Conservation (phyloP, 1,140 invertebrate genomes). For the Drosophila novamexicana region DNA sequence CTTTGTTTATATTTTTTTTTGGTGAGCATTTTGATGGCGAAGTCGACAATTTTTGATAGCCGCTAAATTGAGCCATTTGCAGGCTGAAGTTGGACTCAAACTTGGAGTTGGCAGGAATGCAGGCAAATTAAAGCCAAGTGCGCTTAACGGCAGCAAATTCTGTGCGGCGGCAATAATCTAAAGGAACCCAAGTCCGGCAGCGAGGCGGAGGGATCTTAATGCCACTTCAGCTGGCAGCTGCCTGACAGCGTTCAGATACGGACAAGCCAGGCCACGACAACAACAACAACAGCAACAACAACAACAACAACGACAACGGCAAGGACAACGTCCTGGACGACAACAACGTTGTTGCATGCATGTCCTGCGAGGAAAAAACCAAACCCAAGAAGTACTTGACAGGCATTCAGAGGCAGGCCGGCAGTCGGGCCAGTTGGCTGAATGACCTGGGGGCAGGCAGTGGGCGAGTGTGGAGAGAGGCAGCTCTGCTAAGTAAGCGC, state of each 20-base stretch:
- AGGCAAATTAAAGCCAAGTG: slow-evolving; percentile 64
- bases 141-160: slow-evolving; percentile 13
- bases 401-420: slow-evolving; percentile 25
- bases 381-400: slow-evolving; percentile 45
- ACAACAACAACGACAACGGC: slow-evolving; percentile 36
- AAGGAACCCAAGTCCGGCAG: slow-evolving; percentile 24
- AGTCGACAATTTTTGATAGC: slow-evolving; percentile 63
- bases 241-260: slow-evolving; percentile 78
- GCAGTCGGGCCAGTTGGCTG: slow-evolving; percentile 16
- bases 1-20: slow-evolving; percentile 62
- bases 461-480: neutral
- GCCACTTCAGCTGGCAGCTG: slow-evolving; percentile 80
- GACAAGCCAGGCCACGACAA: slow-evolving; percentile 29
- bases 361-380: slow-evolving; percentile 43
- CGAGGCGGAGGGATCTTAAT: slow-evolving; percentile 59
- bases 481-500: slow-evolving; percentile 47
- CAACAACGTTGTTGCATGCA: slow-evolving; percentile 56
- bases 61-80: slow-evolving; percentile 73
- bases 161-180: slow-evolving; percentile 26
- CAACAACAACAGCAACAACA: slow-evolving; percentile 23
- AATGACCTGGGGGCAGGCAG: slow-evolving; percentile 10
- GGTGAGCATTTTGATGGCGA: slow-evolving; percentile 23
- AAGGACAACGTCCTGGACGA: slow-evolving; percentile 17
- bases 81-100: neutral
- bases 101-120: slow-evolving; percentile 24